phyloP scores from a whole-genome alignment of 2,113 vertebrate species.

The Glaucomys volans region DNA sequence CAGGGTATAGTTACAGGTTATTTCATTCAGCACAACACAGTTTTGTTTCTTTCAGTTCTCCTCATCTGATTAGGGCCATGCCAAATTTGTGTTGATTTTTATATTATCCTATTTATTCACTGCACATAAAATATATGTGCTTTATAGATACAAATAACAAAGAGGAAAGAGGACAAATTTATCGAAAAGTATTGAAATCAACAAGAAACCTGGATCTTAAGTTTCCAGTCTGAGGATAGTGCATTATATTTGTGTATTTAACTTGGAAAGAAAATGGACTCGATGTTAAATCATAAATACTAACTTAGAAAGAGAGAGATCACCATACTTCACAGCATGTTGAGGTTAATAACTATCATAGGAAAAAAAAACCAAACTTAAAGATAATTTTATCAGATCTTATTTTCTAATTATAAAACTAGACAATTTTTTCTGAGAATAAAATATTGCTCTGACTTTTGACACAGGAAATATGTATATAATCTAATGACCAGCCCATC shows the following conservation, averaged over 20 bases:
- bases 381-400: background rate
- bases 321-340: background rate
- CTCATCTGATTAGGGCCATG: background rate
- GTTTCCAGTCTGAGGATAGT: background rate
- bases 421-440: background rate
- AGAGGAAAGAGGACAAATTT: background rate
- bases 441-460: background rate
- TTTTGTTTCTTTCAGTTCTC: background rate
- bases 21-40: background rate
- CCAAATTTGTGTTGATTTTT: background rate
- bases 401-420: background rate
- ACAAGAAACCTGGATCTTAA: background rate
- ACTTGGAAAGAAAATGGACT: background rate
- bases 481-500: background rate
- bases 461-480: background rate
- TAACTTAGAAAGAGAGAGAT: background rate
- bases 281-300: background rate
- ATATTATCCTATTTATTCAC: background rate
- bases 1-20: fast-evolving
- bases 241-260: background rate
- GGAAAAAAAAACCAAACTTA: background rate
- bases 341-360: background rate
- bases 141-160: background rate
- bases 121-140: background rate
- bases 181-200: background rate